Base-by-base conservation (phyloP, 2,113 vertebrate species). In the Promerops cafer region DNA sequence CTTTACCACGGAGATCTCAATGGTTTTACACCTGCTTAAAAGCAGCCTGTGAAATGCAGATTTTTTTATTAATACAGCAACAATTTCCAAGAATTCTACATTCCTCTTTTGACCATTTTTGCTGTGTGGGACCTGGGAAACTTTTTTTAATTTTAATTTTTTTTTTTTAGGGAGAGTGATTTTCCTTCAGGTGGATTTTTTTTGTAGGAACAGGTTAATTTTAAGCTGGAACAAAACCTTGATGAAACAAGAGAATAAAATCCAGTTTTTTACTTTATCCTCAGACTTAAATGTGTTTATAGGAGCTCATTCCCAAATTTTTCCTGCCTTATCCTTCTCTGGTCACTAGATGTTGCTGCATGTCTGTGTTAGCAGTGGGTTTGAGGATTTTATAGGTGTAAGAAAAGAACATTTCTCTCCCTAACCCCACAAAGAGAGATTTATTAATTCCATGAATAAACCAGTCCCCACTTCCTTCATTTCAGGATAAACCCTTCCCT, bases 301-400 rank as follows among this genome's bases (percentile, higher is more conserved):
- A 49, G 54, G 39, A 61, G 20, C 11, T 60, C 14, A 19, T 59
- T 78, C 35, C 49, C 13, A 9, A 4, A 13, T 24, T 57, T 79
- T 56, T 63, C 69, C 54, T 97, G 97, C 71, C 65, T 87, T 97
- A 59, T 15, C 91, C 52, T 16, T 19, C 53, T 18, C 11, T 78
- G 74, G 87, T 90, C 98, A 89, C 96, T 97, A 98, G 98, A 90
- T 98, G 98, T 88, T 98, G 89, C 96, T 94, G 33, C 13, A 4
- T 12, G 52, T 37, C 97, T 89, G 35, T 9, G 42, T 11, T 83
- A 88, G 65, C 24, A 22, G 26, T 6, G 4, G 0, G 4, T 59
- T 18, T 6, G 22, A 21, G 9, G 16, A 6, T 44, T 76, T 75
- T 18, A 2, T 2, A 31, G 42, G 50, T 61, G 33, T 8, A 5